These are phyloP conservation scores for Hirundichthys speculiger DNA, from an alignment of 2,113 vertebrate genomes.

Conservation along the genomic window DNA sequence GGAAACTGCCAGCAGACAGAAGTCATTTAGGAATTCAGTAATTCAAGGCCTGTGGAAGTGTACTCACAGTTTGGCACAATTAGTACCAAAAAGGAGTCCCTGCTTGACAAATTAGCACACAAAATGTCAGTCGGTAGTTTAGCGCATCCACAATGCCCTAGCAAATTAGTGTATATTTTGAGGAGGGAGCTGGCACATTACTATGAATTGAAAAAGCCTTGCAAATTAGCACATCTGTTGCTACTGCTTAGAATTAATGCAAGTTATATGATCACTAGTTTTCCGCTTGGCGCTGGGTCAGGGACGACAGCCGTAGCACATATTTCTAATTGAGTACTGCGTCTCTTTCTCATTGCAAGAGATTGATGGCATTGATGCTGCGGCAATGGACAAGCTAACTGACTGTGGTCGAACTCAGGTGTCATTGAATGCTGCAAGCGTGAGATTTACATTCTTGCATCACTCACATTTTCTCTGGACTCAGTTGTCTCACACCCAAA, in stretches of 20 bases:
- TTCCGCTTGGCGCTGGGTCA: constrained; percentile 53
- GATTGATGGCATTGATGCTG: constrained; percentile 61
- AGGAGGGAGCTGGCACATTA: constrained; percentile 69
- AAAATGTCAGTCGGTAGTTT: constrained; percentile 75
- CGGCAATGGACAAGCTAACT: constrained; percentile 37
- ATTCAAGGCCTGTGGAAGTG: constrained; percentile 66
- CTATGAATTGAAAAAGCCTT: constrained; percentile 61
- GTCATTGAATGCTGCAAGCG: constrained; percentile 20
- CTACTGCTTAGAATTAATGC: constrained; percentile 62
- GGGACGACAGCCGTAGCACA: constrained; percentile 27
- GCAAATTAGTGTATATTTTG: constrained; percentile 78
- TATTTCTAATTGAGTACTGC: constrained; percentile 51
- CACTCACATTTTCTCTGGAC: constrained; percentile 37
- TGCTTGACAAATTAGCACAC: constrained; percentile 79
- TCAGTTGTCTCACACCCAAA: constrained; percentile 59
- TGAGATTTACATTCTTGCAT: constrained; percentile 53
- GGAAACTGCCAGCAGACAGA: constrained; percentile 51
- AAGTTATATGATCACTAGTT: constrained; percentile 67
- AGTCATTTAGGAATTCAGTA: constrained; percentile 66
- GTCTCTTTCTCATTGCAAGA: constrained; percentile 39
- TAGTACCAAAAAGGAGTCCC: constrained; percentile 73
- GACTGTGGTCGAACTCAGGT: constrained; percentile 29
- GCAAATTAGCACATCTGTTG: constrained; percentile 78
- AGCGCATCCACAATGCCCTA: constrained; percentile 66
- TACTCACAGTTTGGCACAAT: constrained; percentile 78